Evolutionary conservation across 2,113 vertebrate species (phyloP).

Genomic region (Pardalotus punctatus): DNA sequence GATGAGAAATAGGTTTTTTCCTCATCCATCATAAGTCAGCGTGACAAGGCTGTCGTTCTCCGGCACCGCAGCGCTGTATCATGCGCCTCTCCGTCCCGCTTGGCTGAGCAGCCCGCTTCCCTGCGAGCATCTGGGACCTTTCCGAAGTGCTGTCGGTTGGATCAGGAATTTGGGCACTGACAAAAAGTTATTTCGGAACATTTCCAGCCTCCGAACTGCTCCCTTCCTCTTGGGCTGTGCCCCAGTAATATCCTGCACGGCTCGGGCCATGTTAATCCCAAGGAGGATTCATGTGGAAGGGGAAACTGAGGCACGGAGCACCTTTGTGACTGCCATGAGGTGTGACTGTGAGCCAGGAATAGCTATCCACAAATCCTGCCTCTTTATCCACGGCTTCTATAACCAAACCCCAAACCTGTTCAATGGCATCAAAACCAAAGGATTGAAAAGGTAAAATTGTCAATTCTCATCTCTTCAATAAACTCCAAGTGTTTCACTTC

Average conservation of each 20-base stretch:
- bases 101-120: neutral
- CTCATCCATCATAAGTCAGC: slow-evolving; percentile 76
- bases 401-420: neutral
- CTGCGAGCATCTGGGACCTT: slow-evolving; percentile 27
- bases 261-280: accelerated
- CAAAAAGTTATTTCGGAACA: neutral
- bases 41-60: slow-evolving; percentile 67
- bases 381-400: neutral
- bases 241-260: neutral
- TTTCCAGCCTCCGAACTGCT: neutral
- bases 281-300: neutral
- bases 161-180: neutral
- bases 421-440: neutral
- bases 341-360: neutral
- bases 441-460: neutral
- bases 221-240: neutral
- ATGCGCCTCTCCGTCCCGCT: neutral
- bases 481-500: neutral
- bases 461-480: neutral
- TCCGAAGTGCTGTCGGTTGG: neutral
- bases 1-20: slow-evolving; percentile 72
- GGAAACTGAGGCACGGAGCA: neutral
- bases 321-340: accelerated
- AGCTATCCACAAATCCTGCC: neutral
- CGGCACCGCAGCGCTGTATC: neutral